Evolutionary conservation across 2,797 vertebrate genomes (phyloP).

Genomic region (Anguilla obscura): DNA sequence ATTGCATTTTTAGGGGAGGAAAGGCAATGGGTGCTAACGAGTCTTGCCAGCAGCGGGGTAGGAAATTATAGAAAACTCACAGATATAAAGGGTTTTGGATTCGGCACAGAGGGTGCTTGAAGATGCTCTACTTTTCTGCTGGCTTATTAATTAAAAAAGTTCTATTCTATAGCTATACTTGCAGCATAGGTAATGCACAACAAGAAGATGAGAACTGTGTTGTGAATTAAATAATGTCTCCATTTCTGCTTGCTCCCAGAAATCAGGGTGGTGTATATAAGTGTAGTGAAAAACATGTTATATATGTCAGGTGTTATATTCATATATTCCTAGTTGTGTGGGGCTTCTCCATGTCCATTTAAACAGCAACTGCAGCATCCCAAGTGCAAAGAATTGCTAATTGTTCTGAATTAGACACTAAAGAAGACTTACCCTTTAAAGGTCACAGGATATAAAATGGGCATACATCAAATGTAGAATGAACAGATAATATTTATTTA

Average conservation of each 20-base stretch:
- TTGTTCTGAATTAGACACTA: not conserved
- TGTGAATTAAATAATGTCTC: not conserved
- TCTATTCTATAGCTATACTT: not conserved
- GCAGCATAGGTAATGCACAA: too few species aligned
- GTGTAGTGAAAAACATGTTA: not conserved
- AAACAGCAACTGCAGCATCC: not conserved
- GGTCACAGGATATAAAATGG: not conserved
- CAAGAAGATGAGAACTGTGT: not conserved
- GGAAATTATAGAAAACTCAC: too few species aligned
- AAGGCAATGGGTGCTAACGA: too few species aligned
- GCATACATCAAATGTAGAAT: not conserved
- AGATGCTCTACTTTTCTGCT: not conserved
- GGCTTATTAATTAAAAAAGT: not conserved
- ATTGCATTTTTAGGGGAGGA: not conserved
- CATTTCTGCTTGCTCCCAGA: not conserved
- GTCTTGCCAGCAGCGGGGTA: not conserved
- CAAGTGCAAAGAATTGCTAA: not conserved
- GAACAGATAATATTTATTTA: not conserved
- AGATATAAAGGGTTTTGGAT: not conserved
- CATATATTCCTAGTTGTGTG: not conserved
- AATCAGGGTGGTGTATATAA: too few species aligned
- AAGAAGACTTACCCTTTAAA: not conserved
- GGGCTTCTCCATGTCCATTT: not conserved
- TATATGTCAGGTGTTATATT: not conserved
- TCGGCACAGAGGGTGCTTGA: not conserved